phyloP scores from a whole-genome alignment of 2,888 invertebrate genomes.

The Agonopterix alstromeriana region DNA sequence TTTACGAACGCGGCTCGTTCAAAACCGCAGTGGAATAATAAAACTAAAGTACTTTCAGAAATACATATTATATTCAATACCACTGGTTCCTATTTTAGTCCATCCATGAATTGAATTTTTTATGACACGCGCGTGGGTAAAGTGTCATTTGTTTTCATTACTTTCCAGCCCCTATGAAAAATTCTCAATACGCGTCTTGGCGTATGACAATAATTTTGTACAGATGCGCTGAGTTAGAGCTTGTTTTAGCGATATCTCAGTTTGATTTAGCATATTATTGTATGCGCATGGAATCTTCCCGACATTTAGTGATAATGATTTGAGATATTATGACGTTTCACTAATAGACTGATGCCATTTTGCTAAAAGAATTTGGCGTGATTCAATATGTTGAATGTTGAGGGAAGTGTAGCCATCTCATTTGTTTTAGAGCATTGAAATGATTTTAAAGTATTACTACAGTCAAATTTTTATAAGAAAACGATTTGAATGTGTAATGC shows the following conservation, averaged over 20 bases:
- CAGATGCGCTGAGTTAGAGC: not conserved
- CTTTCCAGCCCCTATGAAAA: slow-evolving; percentile 38
- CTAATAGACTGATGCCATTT: not conserved
- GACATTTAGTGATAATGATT: slow-evolving; percentile 26
- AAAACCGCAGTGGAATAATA: slow-evolving; percentile 28
- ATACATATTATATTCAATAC: slow-evolving; percentile 52
- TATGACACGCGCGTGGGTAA: slow-evolving; percentile 53
- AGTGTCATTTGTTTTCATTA: slow-evolving; percentile 73
- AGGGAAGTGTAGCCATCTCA: too few relatives aligned
- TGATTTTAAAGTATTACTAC: too few relatives aligned
- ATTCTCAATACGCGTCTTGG: slow-evolving; percentile 1
- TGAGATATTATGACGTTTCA: slow-evolving; percentile 22
- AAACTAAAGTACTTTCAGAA: slow-evolving; percentile 19
- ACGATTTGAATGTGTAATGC: too few relatives aligned
- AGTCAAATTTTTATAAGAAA: too few relatives aligned
- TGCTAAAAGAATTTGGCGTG: too few relatives aligned
- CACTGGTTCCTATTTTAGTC: slow-evolving; percentile 47
- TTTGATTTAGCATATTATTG: not conserved
- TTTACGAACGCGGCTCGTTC: slow-evolving; percentile 22
- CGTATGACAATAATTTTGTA: slow-evolving; percentile 2
- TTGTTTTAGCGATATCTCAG: not conserved
- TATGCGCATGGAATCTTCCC: not conserved
- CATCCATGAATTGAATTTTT: slow-evolving; percentile 64
- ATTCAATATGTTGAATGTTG: too few relatives aligned
- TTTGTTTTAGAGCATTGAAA: too few relatives aligned